Base-by-base conservation (phyloP, 1,140 invertebrate genomes). In the Neodiprion lecontei region DNA sequence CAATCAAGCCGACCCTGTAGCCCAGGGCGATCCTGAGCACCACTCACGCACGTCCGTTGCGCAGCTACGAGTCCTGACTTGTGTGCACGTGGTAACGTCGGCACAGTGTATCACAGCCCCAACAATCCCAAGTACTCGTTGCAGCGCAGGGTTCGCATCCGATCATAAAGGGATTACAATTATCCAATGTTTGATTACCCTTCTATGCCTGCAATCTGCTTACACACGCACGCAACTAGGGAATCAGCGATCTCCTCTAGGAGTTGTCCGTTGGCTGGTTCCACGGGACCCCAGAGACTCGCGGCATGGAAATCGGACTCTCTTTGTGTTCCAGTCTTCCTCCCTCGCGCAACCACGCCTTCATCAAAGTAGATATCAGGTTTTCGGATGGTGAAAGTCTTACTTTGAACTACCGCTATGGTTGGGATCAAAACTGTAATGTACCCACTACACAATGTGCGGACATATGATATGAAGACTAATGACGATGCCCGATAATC, bases 111-210 rank as follows among this genome's bases (percentile, higher is more conserved):
- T 10, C 11, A 48, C n/a, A 66, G 40, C 67, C n/a, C 47, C 28
- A 69, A 23, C 68, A 12, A 69, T 47, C 5, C 23, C 47, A 14
- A 23, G 68, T 69, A 69, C 47, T 69, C 68, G 21, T 69, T 69
- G 68, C 68, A 21, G 68, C 21, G 11, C 68, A 21, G 47, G 21
- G 68, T 23, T 69, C 68, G 68, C 68, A 47, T 23, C 21, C 10
- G 68, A 28, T 23, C 68, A 69, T 69, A 69, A 69, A 47, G 80
- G 81, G 80, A 86, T 85, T 82, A 83, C 84, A 81, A 85, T 87
- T 85, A 85, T 82, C 84, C 81, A 76, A 82, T 83, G 85, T 86
- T 87, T 85, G 83, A 85, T 84, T 83, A 84, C 77, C 77, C 84
- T 80, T 76, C 77, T 75, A 74, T 77, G 70, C 76, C 79, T 74